Conservation (phyloP, 2,888 invertebrate genomes). For the Ormyrus pomaceus region DNA sequence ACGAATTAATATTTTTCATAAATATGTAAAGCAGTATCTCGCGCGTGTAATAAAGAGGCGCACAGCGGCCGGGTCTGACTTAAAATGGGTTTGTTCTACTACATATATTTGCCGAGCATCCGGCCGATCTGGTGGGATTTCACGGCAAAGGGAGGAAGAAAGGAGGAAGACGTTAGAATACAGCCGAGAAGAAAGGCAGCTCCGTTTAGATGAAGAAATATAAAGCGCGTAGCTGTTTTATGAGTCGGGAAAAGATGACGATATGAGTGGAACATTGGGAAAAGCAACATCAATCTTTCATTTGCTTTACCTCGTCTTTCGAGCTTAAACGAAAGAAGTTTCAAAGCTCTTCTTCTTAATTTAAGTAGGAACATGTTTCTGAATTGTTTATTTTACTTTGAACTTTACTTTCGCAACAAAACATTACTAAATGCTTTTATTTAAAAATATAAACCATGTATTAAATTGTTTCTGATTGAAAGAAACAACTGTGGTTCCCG, state of each 20-base stretch:
- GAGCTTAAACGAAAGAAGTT: background rate
- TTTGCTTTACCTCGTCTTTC: constrained; percentile 23
- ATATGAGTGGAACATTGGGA: background rate
- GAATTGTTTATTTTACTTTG: too few species aligned
- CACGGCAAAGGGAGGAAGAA: too few species aligned
- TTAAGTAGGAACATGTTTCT: background rate
- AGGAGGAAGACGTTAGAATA: too few species aligned
- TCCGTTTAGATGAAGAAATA: constrained; percentile 2
- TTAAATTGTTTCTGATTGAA: too few species aligned
- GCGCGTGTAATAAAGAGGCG: background rate
- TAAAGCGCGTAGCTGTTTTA: background rate
- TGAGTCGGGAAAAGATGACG: constrained; percentile 6
- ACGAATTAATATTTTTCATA: constrained; percentile 9
- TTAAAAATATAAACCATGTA: too few species aligned
- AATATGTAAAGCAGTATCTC: background rate
- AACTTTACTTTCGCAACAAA: too few species aligned
- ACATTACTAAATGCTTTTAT: too few species aligned
- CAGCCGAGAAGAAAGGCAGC: background rate
- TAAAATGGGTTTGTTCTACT: background rate
- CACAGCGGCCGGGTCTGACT: background rate
- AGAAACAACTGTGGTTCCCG: too few species aligned
- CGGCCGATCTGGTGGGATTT: too few species aligned
- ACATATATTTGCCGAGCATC: too few species aligned
- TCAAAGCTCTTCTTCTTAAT: too few species aligned
- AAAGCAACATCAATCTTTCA: background rate